These are phyloP conservation scores for Lethenteron camtschaticum DNA, from an alignment of 2,113 vertebrate genomes.

Conservation along the genomic window DNA sequence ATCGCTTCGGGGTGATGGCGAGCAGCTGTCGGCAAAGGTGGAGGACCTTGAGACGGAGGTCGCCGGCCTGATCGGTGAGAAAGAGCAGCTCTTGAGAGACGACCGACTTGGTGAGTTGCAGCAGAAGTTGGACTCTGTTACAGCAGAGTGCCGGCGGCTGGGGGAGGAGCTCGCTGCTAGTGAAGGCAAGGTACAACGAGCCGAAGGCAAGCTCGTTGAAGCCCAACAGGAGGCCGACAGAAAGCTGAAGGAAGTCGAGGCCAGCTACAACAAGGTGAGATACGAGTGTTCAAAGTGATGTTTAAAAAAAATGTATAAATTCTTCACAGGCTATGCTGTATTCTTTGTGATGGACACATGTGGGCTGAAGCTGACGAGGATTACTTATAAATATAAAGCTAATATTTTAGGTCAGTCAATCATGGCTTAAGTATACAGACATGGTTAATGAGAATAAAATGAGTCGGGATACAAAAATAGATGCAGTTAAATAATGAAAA, in stretches of 20 bases:
- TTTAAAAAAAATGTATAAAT: too few species aligned
- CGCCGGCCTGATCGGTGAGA: conserved; percentile 10
- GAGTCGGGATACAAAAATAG: too few species aligned
- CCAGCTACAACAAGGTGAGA: conserved; percentile 11
- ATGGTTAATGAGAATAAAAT: too few species aligned
- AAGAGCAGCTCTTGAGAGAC: conserved; percentile 17
- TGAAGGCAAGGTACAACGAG: conserved; percentile 19
- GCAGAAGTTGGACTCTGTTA: conserved; percentile 25
- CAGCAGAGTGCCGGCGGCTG: conserved; percentile 29
- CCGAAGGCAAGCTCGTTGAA: conserved; percentile 19
- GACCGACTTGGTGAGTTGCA: conserved; percentile 16
- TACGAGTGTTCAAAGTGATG: too few species aligned
- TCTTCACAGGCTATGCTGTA: too few species aligned
- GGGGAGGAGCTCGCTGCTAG: conserved; percentile 28
- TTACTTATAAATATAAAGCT: too few species aligned
- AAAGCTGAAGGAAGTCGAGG: conserved; percentile 22
- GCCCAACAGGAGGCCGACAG: conserved; percentile 18
- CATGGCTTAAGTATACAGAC: too few species aligned
- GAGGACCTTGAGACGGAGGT: conserved; percentile 15
- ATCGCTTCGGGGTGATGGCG: conserved; percentile 21
- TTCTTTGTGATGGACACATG: too few species aligned
- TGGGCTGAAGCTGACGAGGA: too few species aligned
- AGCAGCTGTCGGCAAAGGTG: conserved; percentile 23
- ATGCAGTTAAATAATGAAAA: too few species aligned
- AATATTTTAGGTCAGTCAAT: too few species aligned